phyloP scores from a whole-genome alignment of 2,888 invertebrate genomes.

The Eudemis profundana region DNA sequence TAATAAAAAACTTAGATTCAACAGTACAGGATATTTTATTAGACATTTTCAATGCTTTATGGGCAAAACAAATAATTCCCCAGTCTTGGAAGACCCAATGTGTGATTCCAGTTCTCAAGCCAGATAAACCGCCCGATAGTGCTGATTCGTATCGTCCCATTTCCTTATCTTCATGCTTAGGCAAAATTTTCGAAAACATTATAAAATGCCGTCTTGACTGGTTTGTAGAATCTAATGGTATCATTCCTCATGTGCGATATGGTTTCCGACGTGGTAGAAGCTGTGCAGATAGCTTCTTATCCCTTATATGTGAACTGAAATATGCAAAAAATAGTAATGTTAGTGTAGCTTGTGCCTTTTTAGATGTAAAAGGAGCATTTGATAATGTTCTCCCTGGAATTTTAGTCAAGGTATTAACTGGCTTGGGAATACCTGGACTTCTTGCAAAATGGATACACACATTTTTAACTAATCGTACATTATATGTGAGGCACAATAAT shows the following conservation, averaged over 20 bases:
- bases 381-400: background rate
- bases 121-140: background rate
- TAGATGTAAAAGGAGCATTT: too few relatives aligned
- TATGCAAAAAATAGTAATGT: too few relatives aligned
- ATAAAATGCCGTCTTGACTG: slow-evolving; percentile 8
- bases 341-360: too few relatives aligned
- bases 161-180: too few relatives aligned
- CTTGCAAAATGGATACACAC: background rate
- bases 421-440: background rate
- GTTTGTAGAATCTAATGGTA: slow-evolving; percentile 16
- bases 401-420: background rate
- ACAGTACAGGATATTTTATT: too few relatives aligned
- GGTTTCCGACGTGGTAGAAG: slow-evolving; percentile 9
- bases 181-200: slow-evolving; percentile 3
- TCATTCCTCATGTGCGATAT: slow-evolving; percentile 14
- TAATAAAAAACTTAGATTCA: too few relatives aligned
- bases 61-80: too few relatives aligned
- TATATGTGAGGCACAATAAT: too few relatives aligned
- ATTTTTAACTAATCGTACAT: too few relatives aligned
- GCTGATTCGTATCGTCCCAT: background rate
- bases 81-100: too few relatives aligned
- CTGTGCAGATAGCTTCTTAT: slow-evolving; percentile 14
- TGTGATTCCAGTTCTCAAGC: background rate
- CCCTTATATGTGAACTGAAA: slow-evolving; percentile 17
- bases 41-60: background rate